Percentiles rank a stretch among this genome's conserved stretches.
Evolutionary conservation across 2,113 vertebrate genomes (phyloP).

Genomic region (Malurus alboscapulatus): DNA sequence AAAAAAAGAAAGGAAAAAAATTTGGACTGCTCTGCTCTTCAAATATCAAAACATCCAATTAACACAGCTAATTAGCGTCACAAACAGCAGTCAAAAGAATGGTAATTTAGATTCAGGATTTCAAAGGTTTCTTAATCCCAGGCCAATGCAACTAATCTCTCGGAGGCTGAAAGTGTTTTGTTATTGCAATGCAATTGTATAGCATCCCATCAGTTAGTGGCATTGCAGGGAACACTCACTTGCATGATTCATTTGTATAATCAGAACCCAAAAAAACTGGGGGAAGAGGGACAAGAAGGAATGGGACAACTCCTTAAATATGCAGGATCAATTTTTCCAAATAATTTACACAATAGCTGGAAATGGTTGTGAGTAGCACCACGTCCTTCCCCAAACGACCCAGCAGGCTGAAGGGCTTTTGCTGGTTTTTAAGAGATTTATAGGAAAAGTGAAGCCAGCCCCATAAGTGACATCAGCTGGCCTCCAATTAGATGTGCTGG

Average conservation of each 20-base stretch:
- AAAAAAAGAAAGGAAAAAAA: conserved; percentile 41
- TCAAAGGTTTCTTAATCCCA: conserved; percentile 79
- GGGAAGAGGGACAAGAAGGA: not conserved
- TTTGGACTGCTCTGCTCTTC: conserved; percentile 82
- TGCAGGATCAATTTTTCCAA: conserved; percentile 29
- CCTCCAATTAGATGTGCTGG: not conserved
- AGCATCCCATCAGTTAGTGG: conserved; percentile 75
- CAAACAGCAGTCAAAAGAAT: conserved; percentile 84
- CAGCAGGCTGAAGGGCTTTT: not conserved
- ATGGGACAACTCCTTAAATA: not conserved
- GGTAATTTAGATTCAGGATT: conserved; percentile 80
- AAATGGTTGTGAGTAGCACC: conserved; percentile 21
- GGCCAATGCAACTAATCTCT: conserved; percentile 75
- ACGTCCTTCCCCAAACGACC: not conserved
- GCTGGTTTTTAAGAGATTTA: not conserved
- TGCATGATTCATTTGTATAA: conserved; percentile 67
- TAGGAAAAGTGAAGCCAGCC: not conserved
- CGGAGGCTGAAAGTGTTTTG: conserved; percentile 73
- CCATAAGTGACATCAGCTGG: not conserved
- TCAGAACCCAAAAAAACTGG: conserved; percentile 20
- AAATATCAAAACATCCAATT: conserved; percentile 92
- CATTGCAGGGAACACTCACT: conserved; percentile 60
- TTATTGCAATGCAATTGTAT: conserved; percentile 73
- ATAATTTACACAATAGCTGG: conserved; percentile 28
- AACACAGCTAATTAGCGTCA: conserved; percentile 96